These are phyloP conservation scores for Benthosema pterotum DNA, from an alignment of 2,797 vertebrate genomes.

Conservation along the genomic window DNA sequence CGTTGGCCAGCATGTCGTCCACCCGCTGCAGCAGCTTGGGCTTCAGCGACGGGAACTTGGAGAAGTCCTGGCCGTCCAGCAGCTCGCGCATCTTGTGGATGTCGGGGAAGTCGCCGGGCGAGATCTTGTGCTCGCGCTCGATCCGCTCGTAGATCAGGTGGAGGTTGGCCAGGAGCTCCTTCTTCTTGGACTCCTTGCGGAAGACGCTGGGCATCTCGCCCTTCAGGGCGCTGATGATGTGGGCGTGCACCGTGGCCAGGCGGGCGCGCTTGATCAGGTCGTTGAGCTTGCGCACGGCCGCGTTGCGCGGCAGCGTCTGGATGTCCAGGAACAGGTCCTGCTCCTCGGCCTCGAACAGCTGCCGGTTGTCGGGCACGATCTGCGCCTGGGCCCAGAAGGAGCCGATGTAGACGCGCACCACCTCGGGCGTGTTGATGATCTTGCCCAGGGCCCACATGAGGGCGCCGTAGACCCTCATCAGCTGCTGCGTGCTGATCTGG, in stretches of 20 bases:
- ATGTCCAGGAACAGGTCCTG: too few relatives aligned
- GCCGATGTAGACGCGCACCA: slow-evolving; percentile 81
- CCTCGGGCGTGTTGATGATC: slow-evolving; percentile 81
- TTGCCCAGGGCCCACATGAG: slow-evolving; percentile 90
- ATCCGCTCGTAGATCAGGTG: slow-evolving; percentile 81
- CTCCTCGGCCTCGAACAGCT: too few relatives aligned
- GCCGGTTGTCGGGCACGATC: too few relatives aligned
- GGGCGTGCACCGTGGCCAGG: slow-evolving; percentile 86
- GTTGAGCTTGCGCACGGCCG: slow-evolving; percentile 83
- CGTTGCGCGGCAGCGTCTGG: slow-evolving; percentile 69
- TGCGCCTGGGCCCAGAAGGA: too few relatives aligned
- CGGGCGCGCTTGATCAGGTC: slow-evolving; percentile 85
- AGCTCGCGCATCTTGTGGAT: slow-evolving; percentile 86
- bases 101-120: slow-evolving; percentile 82
- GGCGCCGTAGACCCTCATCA: slow-evolving; percentile 88
- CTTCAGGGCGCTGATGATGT: slow-evolving; percentile 83
- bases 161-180: slow-evolving; percentile 81
- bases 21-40: slow-evolving; percentile 81
- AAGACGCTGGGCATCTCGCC: slow-evolving; percentile 87
- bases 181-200: slow-evolving; percentile 85
- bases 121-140: slow-evolving; percentile 84
- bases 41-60: slow-evolving; percentile 77
- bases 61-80: slow-evolving; percentile 84
- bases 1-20: slow-evolving; percentile 83
- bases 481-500: slow-evolving; percentile 88